These are phyloP conservation scores for Rhyacichthys aspro DNA, from an alignment of 2,797 vertebrate species.

Conservation along the genomic window DNA sequence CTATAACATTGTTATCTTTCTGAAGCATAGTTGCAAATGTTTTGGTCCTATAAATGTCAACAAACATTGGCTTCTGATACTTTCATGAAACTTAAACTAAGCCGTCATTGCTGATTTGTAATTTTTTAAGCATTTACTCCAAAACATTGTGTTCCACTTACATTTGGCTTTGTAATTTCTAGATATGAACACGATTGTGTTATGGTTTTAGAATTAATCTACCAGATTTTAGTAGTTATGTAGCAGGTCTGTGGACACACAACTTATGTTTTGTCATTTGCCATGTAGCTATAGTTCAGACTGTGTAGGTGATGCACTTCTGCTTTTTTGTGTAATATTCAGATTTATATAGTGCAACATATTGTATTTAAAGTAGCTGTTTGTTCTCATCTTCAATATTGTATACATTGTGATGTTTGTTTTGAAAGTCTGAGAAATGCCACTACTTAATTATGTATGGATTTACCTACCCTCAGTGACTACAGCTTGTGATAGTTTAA, in stretches of 20 bases:
- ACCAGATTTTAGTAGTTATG: conserved; percentile 5
- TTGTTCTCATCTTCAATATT: not conserved
- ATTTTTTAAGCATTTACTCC: not conserved
- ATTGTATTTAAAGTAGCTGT: not conserved
- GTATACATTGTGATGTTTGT: not conserved
- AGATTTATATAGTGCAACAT: not conserved
- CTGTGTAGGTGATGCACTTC: not conserved
- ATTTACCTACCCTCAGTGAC: not conserved
- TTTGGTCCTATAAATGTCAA: too few species aligned
- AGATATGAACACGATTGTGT: not conserved
- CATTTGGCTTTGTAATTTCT: not conserved
- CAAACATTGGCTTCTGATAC: too few species aligned
- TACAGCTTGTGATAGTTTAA: conserved; percentile 4
- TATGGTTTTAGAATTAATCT: not conserved
- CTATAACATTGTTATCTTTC: not conserved
- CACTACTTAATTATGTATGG: not conserved
- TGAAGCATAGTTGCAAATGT: too few species aligned
- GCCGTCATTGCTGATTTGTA: not conserved
- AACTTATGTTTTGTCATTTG: not conserved
- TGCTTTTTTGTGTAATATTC: not conserved
- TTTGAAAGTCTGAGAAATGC: not conserved
- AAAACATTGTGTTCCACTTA: not conserved
- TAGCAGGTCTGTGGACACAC: not conserved
- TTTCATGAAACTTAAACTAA: too few species aligned
- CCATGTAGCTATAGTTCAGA: not conserved